A percentile compares a stretch with the other conserved stretches of the same genome.
Evolutionary conservation across 2,113 vertebrate genomes (phyloP).

Genomic region (Syngnathoides biaculeatus): DNA sequence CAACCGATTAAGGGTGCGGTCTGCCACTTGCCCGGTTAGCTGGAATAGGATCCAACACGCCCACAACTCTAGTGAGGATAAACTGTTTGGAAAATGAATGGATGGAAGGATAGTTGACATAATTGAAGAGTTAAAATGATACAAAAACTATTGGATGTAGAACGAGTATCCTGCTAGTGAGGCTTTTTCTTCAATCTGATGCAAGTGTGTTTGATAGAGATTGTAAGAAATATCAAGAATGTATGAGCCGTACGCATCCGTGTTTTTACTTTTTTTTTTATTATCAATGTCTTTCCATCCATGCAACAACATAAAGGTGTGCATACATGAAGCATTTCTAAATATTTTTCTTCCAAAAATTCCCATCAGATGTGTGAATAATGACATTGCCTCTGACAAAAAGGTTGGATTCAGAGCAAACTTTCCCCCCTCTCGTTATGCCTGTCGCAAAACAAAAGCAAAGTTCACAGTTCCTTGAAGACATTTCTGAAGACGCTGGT

Average conservation of each 20-base stretch:
- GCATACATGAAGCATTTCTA: not conserved
- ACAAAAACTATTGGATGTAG: too few species aligned
- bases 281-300: not conserved
- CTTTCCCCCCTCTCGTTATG: not conserved
- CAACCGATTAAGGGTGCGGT: too few species aligned
- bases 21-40: too few species aligned
- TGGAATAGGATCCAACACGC: too few species aligned
- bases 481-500: constrained; percentile 41
- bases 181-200: too few species aligned
- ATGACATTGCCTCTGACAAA: constrained; percentile 1
- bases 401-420: constrained; percentile 18
- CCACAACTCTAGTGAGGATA: too few species aligned
- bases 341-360: constrained; percentile 20
- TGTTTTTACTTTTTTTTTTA: not conserved
- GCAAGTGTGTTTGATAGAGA: too few species aligned
- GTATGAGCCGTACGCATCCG: not conserved
- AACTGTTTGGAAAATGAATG: too few species aligned
- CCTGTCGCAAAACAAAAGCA: constrained; percentile 12
- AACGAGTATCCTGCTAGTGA: too few species aligned
- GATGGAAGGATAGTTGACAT: too few species aligned
- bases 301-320: not conserved
- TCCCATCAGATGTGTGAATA: constrained; percentile 21
- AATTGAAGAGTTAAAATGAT: too few species aligned
- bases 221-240: too few species aligned
- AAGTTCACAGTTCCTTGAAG: constrained; percentile 35